phyloP scores from a whole-genome alignment of 2,113 vertebrate species.

The Alligator mississippiensis region DNA sequence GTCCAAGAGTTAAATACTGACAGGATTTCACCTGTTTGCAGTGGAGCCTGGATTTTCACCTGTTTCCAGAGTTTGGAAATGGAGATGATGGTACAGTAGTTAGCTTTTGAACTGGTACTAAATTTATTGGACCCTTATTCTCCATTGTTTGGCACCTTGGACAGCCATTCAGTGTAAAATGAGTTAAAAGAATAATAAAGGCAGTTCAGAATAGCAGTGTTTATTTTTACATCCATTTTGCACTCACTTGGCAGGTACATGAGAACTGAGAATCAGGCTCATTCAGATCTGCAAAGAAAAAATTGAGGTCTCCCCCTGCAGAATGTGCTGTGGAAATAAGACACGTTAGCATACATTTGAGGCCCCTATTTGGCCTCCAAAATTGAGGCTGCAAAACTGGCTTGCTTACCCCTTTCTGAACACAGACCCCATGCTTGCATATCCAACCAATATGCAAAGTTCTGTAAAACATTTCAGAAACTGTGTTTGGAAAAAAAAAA shows the following conservation, averaged over 20 bases:
- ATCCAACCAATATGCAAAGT: neutral
- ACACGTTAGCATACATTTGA: neutral
- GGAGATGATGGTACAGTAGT: too few relatives aligned
- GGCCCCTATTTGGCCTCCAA: neutral
- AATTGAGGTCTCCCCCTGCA: neutral
- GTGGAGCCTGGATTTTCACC: neutral
- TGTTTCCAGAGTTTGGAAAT: neutral
- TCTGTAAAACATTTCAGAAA: neutral
- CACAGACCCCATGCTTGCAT: neutral
- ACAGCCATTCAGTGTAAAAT: neutral
- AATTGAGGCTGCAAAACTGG: neutral
- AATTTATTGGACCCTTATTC: neutral
- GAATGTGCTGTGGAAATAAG: neutral
- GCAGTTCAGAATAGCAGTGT: neutral
- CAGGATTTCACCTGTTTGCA: neutral
- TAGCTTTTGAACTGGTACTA: too few relatives aligned
- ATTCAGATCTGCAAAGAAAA: neutral
- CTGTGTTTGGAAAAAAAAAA: neutral
- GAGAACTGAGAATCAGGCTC: neutral
- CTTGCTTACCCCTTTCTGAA: neutral
- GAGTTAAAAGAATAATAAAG: too few relatives aligned
- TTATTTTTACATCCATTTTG: slow-evolving; percentile 32
- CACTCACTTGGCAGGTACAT: neutral
- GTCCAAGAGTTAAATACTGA: neutral
- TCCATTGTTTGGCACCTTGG: neutral